Evolutionary conservation across 2,797 vertebrate genomes (phyloP), one percentile per base, ranked within the genome.

Genomic region (Melanotaenia parkinsoni): DNA sequence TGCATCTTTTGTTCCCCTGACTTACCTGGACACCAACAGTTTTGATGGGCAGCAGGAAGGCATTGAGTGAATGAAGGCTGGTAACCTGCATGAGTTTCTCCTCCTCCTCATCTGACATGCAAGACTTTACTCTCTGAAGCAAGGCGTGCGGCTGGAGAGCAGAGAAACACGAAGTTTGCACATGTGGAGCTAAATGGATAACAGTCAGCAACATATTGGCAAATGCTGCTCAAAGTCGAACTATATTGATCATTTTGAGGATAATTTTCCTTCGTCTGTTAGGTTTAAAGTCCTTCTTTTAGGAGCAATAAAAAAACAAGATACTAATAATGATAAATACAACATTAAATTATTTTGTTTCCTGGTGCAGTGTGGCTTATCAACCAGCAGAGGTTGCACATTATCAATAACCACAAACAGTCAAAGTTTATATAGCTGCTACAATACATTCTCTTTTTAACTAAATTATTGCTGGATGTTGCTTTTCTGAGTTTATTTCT

Each of bases 61-160:
- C 98, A 95, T 97, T 99, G 86, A 99, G 95, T 94, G 98, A 98
- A 95, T 99, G 97, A 93, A 97, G 96, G 95, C 98, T 99, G 83
- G 98, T 99, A 87, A 99, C 98, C 86, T 99, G 97, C 97, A 98
- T 96, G 90, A 99, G 94, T 83, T 97, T 99, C 91, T 99, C 98
- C 92, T 99, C 97, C 74, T 99, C 98, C 77, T 99, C 98, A 13
- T 99, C 98, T 5, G 95, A 96, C 50, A 98, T 98, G 88, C 97
- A 99, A 0, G 97, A 96, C 93, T 99, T 99, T 84, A 99, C 98
- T 94, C 97, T 97, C 79, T 99, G 98, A 84, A 99, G 93, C 79
- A 99, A 85, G 0, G 95, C 95, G 70, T 99, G 98, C 1, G 98
- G 98, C 98, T 99, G 68, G 37, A 63, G 82, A 50, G 10, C 43